Evolutionary conservation across 2,888 invertebrate genomes (phyloP), one percentile per base, ranked within the genome.

Genomic region (Plutella xylostella): DNA sequence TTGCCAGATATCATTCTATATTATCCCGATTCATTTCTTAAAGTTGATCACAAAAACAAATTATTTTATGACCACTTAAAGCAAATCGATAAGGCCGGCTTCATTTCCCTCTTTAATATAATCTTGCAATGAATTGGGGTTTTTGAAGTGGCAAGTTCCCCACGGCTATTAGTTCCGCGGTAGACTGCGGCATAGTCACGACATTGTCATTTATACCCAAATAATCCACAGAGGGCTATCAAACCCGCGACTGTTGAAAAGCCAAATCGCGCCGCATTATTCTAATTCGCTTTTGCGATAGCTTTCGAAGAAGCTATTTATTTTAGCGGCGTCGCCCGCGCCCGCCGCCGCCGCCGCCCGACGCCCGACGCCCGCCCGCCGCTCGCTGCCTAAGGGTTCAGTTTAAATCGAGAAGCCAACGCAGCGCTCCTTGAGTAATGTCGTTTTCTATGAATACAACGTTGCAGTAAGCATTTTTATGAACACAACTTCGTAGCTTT

Each of bases 181-280:
- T 12, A 9, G 28, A 28, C 28, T 28, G n/a, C 57, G 55, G 61
- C 63, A 65, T 58, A 61, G 70, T 72, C 68, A 71, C 68, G 68
- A 65, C 68, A 72, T 66, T 69, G 72, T 70, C 69, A 78, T 79
- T 77, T 78, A 70, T 75, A 78, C 62, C 63, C 69, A 66, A 76
- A 75, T 78, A 79, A 78, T 78, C 80, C 82, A 73, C 77, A 55
- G 78, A 78, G 78, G 72, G 72, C 72, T 64, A 71, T 77, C 46
- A 65, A 63, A 65, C 63, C 67, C 75, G 76, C 75, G 76, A 77
- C 79, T 77, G 82, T 78, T 72, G 78, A 75, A 79, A 80, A 65
- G 72, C 77, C 72, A 80, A 83, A 83, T 83, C 78, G 76, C 65
- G 71, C 70, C 63, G 71, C 79, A 82, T 83, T 82, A 83, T 83